Base-by-base conservation (phyloP, 2,888 invertebrate genomes). In the Achlya flavicornis region DNA sequence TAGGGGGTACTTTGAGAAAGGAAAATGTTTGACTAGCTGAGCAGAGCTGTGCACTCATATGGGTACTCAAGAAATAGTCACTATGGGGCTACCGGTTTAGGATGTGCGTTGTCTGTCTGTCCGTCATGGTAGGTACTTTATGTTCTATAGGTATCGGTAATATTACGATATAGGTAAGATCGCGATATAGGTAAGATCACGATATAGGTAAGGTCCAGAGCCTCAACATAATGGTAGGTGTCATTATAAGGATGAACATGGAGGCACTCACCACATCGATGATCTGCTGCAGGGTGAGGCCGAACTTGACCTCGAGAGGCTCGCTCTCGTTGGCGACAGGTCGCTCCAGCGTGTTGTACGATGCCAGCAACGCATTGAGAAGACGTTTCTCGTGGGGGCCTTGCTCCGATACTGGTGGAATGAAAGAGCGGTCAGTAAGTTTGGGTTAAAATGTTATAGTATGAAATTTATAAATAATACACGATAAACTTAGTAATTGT, bases 291-390 rank as follows among this genome's bases (percentile, higher is more conserved):
- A 98, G 92, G 70, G 98, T 98, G 88, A 98, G 96, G 81, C 98
- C 98, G 91, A 98, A 98, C 90, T 96, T 97, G 80, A 98, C 97
- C 94, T 97, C 97, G 74, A 98, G 95, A 63, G 98, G 96, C 82
- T 98, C 97, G 80, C 97, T 97, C 95, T 98, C 98, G 91, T 98
- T 97, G 81, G 97, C 97, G 72, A 98, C 98, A 66, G 98, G 98
- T 90, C 98, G 95, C 94, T 98, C 98, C 89, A 98, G 94, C 75
- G 96, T 96, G 94, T 98, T 98, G 94, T 98, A 98, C 70, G 95
- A 95, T 81, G 95, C 95, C 81, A 98, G 95, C 81, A 98, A 95
- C 88, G 96, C 95, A 93, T 97, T 97, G 83, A 98, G 95, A 81
- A 98, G 95, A 84, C 96, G 95, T 94, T 97, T 97, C 95, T 98